Conservation (phyloP, 2,888 invertebrate species). For the Sialis lutaria region DNA sequence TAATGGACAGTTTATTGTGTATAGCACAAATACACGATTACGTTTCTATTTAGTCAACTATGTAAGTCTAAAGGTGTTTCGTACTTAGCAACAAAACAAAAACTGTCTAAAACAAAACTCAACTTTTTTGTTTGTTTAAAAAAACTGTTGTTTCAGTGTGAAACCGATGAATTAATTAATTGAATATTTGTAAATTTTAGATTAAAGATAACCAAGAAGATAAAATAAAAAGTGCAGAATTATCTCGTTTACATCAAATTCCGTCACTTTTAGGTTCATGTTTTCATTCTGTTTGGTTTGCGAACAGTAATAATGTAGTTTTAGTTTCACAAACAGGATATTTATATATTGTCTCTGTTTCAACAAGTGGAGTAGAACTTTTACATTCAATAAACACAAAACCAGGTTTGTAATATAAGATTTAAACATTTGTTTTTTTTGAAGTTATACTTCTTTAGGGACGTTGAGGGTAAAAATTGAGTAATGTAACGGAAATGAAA, state of each 20-base stretch:
- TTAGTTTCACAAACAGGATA: constrained; percentile 23
- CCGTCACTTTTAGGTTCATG: constrained; percentile 22
- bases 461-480: no score
- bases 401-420: constrained; percentile 15
- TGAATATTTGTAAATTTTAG: constrained; percentile 9
- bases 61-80: constrained; percentile 20
- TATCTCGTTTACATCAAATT: constrained; percentile 22
- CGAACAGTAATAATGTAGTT: constrained; percentile 19
- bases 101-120: no score
- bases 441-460: no score
- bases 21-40: constrained; percentile 48
- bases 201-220: constrained; percentile 9
- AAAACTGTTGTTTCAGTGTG: background rate
- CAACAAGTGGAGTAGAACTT: constrained; percentile 14
- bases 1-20: constrained; percentile 53
- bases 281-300: constrained; percentile 24
- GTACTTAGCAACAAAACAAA: no score
- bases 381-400: constrained; percentile 23
- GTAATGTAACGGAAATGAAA: no score
- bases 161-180: background rate
- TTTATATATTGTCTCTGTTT: constrained; percentile 25
- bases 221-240: constrained; percentile 10
- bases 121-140: no score
- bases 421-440: background rate
- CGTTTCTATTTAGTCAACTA: constrained; percentile 47